phyloP scores from a whole-genome alignment of 2,797 vertebrate genomes.

The Clarias fuscus region DNA sequence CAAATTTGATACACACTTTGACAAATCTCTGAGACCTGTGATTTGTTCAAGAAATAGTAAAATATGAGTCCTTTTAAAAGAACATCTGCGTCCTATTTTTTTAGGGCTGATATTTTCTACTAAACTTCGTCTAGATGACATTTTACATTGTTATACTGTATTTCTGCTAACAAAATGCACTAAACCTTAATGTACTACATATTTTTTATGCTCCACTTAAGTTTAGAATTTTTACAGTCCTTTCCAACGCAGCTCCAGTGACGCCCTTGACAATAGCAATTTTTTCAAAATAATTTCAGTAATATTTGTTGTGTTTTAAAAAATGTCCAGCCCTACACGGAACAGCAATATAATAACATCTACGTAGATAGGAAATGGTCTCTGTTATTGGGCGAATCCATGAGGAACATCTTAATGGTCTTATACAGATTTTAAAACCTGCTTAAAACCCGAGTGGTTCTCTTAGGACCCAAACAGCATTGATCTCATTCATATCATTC shows the following conservation, averaged over 20 bases:
- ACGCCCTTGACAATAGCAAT: background rate
- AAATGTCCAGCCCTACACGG: background rate
- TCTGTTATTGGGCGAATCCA: background rate
- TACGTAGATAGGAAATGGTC: background rate
- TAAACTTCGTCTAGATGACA: background rate
- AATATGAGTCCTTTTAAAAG: background rate
- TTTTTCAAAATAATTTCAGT: background rate
- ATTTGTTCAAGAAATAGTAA: too few species aligned
- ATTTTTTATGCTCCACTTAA: background rate
- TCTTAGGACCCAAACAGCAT: background rate
- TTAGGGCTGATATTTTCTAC: background rate
- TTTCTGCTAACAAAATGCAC: background rate
- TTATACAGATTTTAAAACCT: background rate
- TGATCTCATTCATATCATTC: background rate
- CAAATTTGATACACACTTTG: too few species aligned
- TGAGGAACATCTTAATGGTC: background rate
- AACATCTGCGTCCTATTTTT: background rate
- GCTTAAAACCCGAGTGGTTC: background rate
- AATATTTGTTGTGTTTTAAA: background rate
- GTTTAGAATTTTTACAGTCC: too few species aligned
- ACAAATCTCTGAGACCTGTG: too few species aligned
- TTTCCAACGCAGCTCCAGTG: background rate
- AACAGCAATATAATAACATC: background rate
- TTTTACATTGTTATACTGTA: background rate
- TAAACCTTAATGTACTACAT: background rate